These are phyloP conservation scores for Pluvialis apricaria DNA, from an alignment of 2,113 vertebrate species.

Conservation along the genomic window DNA sequence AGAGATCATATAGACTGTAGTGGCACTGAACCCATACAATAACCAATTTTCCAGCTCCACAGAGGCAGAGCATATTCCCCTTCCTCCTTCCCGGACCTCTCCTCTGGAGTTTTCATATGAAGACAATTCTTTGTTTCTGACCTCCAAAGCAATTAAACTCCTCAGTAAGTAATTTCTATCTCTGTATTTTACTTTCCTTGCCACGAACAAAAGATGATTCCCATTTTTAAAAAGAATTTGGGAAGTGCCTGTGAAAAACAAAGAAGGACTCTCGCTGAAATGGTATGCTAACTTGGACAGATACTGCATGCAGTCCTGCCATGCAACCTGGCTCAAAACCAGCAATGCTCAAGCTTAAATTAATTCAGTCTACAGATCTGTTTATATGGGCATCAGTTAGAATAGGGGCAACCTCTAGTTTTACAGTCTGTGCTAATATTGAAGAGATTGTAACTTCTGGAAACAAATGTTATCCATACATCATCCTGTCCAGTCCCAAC, in stretches of 20 bases:
- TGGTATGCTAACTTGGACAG: constrained; percentile 31
- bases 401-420: background rate
- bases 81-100: background rate
- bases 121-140: background rate
- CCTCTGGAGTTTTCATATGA: background rate
- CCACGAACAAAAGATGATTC: constrained; percentile 28
- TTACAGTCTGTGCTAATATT: background rate
- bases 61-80: background rate
- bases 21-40: background rate
- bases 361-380: background rate
- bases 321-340: constrained; percentile 29
- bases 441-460: background rate
- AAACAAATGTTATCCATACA: background rate
- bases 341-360: background rate
- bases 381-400: background rate
- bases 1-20: background rate
- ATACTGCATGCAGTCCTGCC: background rate
- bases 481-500: background rate
- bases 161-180: background rate
- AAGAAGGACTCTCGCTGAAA: background rate
- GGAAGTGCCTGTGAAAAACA: constrained; percentile 6
- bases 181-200: background rate
- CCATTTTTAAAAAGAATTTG: background rate
- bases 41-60: background rate
- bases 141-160: background rate